Evolutionary conservation across 2,797 vertebrate genomes (phyloP), one percentile per base, ranked within the genome.

Genomic region (Sphenopsis melanotis): DNA sequence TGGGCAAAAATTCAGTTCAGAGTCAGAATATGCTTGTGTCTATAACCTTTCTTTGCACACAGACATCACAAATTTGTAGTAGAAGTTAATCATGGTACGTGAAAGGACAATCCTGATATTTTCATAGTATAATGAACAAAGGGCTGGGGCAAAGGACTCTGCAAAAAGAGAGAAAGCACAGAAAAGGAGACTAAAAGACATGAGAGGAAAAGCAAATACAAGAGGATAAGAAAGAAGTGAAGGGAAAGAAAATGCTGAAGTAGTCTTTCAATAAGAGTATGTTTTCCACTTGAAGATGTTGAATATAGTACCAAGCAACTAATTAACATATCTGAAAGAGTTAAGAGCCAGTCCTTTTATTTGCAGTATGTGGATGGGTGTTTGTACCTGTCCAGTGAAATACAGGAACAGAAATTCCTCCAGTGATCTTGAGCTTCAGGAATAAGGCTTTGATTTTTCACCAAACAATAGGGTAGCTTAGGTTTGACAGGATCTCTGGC

Each of bases 101-200:
- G 20, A 75, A 83, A 55, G 27, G 23, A 19, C 36, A 12, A 74
- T 83, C 39, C 16, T 74, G 17, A 15, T 92, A 29, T 6, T 92
- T 29, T 82, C 4, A 7, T 10, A 39, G 26, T 44, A 19, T 41
- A 47, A 46, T 57, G 18, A 70, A 16, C 34, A 66, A 61, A 49
- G 12, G 20, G 18, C 32, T 9, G 11, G 29, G 19, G 15, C 0
- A 0, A 55, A 87, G 21, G 37, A 41, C 12, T 72, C 26, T 71
- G 68, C 32, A 46, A 56, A 60, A 59, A 41, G 29, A 72, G 55
- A 50, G 20, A 44, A 80, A 63, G 21, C 49, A 44, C 11, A 27
- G 29, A 52, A 69, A 41, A 42, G 24, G 12, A 32, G 11, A 53
- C 37, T 32, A 27, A 83, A 66, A 65, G 3, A n/a, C 4, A 36